Base-by-base conservation (phyloP, 2,888 invertebrate species). In the Formica aserva region DNA sequence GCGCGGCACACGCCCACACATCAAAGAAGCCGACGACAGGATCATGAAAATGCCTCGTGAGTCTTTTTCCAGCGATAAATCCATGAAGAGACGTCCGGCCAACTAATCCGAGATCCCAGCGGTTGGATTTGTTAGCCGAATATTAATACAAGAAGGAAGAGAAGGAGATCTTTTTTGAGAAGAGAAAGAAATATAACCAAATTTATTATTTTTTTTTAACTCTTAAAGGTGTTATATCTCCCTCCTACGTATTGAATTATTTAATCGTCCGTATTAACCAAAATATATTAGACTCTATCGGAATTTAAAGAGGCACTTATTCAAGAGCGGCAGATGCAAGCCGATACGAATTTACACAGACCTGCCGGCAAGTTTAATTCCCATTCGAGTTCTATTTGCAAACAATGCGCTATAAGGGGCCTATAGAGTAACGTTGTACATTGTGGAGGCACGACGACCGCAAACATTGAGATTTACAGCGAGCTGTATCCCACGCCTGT, bases 1-100 rank as follows among this genome's bases (percentile, higher is more conserved):
- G 93, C 93, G 92, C 90, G 91, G 85, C 85, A 91, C 91, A 90
- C 93, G 92, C 93, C 93, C 92, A 93, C 93, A 92, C 93, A 92
- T 94, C 93, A 94, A 94, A 93, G 92, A 90, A 82, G 88, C 92
- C 93, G 93, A 89, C 91, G 72, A 26, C 77, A 26, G 92, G 92
- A 92, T 93, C 92, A 93, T 90, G 83, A 87, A 83, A 87, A 87
- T 88, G 77, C 74, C 81, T 62, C 22, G 60, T 74, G 74, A 89
- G 80, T 85, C 85, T 89, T 76, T 90, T 89, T 89, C 87, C 89
- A 82, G 66, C 88, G 89, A 90, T 91, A 91, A 93, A 91, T 90
- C 89, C 85, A 62, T 57, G 77, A 48, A 80, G 86, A 87, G 81
- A 85, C 86, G 85, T 81, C 62, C 63, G 82, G 83, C 62, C 66